These are phyloP conservation scores for Pseudochromis fuscus DNA, from an alignment of 2,797 vertebrate species.

Conservation along the genomic window DNA sequence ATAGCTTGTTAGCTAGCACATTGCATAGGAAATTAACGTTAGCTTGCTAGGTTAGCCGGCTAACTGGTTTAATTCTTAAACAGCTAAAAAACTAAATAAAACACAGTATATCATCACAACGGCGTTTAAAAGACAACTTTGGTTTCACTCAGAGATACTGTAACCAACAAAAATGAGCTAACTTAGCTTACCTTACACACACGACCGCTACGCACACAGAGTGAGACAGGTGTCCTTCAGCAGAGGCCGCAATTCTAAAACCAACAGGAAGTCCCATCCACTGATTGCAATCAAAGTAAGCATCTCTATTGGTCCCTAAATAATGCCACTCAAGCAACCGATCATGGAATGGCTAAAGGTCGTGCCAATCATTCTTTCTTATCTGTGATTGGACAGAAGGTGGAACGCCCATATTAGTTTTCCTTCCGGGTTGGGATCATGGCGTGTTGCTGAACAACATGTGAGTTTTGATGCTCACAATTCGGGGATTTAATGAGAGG, in stretches of 20 bases:
- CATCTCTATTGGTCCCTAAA: conserved; percentile 28
- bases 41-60: conserved; percentile 45
- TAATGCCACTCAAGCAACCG: not conserved
- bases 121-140: accelerated
- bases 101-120: accelerated
- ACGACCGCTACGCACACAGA: conserved; percentile 44
- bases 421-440: conserved; percentile 79
- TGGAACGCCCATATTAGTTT: not conserved
- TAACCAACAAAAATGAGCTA: accelerated
- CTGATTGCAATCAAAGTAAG: accelerated
- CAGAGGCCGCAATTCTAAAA: conserved; percentile 68
- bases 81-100: too few species aligned
- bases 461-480: conserved; percentile 72
- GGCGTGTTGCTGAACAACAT: conserved; percentile 78
- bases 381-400: conserved; percentile 63
- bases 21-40: conserved; percentile 1
- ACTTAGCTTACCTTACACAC: conserved; percentile 66
- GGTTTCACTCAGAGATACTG: accelerated
- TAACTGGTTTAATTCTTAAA: not conserved
- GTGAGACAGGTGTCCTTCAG: conserved; percentile 79
- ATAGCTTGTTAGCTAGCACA: conserved; percentile 14
- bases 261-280: conserved; percentile 77
- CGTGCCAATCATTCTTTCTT: conserved; percentile 37
- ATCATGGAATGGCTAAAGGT: not conserved
- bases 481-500: conserved; percentile 28